Evolutionary conservation across 2,888 invertebrate species (phyloP), one percentile per base, ranked within the genome.

Genomic region (Parelbella ahira): DNA sequence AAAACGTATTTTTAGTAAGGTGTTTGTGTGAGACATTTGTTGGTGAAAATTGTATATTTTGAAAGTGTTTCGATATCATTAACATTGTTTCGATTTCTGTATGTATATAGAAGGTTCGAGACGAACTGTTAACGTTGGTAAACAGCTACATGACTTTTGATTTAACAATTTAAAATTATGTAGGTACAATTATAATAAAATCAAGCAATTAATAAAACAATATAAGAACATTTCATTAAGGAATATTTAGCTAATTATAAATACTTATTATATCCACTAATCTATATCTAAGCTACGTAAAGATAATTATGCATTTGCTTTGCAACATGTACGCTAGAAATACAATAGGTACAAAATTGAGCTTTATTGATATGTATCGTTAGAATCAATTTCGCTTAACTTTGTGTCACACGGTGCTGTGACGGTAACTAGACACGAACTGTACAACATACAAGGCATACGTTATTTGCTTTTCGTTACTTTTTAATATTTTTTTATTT

Each of bases 341-440:
- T 82, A 80, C 63, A 68, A 73, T 82, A 78, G 63, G 80, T 87
- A 86, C 66, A 87, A 87, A 86, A 87, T 87, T 87, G 86, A 87
- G 86, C 86, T 74, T 84, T 75, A 61, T 73, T 84, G 86, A 87
- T 87, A 86, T 86, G 86, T 79, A 69, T 79, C 72, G 77, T 74
- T 75, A 68, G 60, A 68, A 61, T 69, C 64, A 70, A 58, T 68
- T 68, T 75, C 56, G 63, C 62, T 58, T 41, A 32, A 32, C 33
- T 41, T 33, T 41, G 41, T 27, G 33, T 25, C 27, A 41, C 8
- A 21, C 13, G 25, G 19, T 30, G 24, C 3, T 18, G 6, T 33
- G 32, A 41, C 39, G 39, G 30, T 38, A 39, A 39, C 39, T 18
- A 39, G 39, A 30, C 39, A 41, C 39, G 4, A 20, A 20, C 19